Base-by-base conservation (phyloP, 2,888 invertebrate genomes). In the Tinea trinotella region DNA sequence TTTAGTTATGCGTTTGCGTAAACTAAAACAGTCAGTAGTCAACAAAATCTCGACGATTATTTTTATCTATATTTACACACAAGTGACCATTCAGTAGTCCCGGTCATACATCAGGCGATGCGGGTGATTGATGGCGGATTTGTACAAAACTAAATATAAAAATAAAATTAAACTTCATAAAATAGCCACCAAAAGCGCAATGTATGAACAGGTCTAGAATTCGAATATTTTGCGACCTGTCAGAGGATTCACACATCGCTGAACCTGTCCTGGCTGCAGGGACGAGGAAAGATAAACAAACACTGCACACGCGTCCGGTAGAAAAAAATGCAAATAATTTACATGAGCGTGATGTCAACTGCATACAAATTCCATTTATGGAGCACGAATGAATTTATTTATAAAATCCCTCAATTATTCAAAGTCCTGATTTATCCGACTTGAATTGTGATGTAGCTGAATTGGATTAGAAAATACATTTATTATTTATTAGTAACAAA, bases 321-420 rank as follows among this genome's bases (percentile, higher is more conserved):
- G 64, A 66, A 69, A 68, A 66, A 62, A 48, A 18, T 48, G 48
- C 48, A 48, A 17, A 17, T 20, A 40, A 12, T 48, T 48, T 48
- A 48, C 19, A 48, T 18, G 48, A 20, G 7, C 48, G 48, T 48
- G 48, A 48, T 12, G 48, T 48, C 48, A 48, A n/a, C 48, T 40
- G 40, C 40, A 40, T 40, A 15, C 40, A 13, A 13, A 30, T 30
- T n/a, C 30, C 30, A 30, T 30, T 30, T 22, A 10, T 30, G 30
- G 30, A 30, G n/a, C 7, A n/a, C 30, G 30, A 30, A 30, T 30
- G 30, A 30, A 40, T 40, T 40, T 30, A 30, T 30, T 30, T 40
- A 15, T 40, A 40, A 40, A 40, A 15, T 7, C 13, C 2, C 30
- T 30, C 30, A 30, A 30, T 30, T 30, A 30, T 30, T 30, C 30